Evolutionary conservation across 2,113 vertebrate species (phyloP), one percentile per base, ranked within the genome.

Genomic region (Synchiropus splendidus): DNA sequence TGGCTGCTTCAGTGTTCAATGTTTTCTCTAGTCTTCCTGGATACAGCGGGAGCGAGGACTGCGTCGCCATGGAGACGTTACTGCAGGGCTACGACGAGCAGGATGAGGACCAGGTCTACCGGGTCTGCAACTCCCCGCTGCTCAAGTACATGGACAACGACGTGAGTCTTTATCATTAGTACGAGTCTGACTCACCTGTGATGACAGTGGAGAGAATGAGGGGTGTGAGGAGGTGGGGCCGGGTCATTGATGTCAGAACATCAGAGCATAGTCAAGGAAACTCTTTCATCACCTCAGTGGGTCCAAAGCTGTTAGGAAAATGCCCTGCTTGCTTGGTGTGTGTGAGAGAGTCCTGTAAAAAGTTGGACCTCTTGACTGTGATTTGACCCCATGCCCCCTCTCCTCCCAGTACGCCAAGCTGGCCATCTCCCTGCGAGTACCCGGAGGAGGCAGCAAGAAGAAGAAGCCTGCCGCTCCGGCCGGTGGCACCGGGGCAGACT

Each of bases 141-240:
- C 91, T 99, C 70, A 99, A 99, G 70, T 98, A 98, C 82, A 98
- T 99, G 95, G 95, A 98, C 75, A 98, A 98, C 35, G 95, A 98
- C 2, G 94, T 99, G 83, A 96, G 95, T 88, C n/a, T 6, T 13
- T 12, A 4, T 6, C 35, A 13, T n/a, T n/a, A n/a, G 21, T 4
- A 5, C 8, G 21, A 27, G 21, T 27, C 8, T 27, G 21, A 5
- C 21, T n/a, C n/a, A n/a, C n/a, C n/a, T n/a, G 21, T 27, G 21
- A 8, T 27, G 4, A 27, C 21, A 27, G 21, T 27, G 21, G 21
- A 27, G 4, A 8, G 8, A 27, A 27, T 27, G n/a, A n/a, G n/a
- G n/a, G n/a, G n/a, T n/a, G n/a, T n/a, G n/a, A n/a, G n/a, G n/a
- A n/a, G n/a, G n/a, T n/a, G n/a, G n/a, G n/a, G n/a, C n/a, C n/a